Evolutionary conservation across 2,888 invertebrate genomes (phyloP).

Genomic region (Andrena trimmerana): DNA sequence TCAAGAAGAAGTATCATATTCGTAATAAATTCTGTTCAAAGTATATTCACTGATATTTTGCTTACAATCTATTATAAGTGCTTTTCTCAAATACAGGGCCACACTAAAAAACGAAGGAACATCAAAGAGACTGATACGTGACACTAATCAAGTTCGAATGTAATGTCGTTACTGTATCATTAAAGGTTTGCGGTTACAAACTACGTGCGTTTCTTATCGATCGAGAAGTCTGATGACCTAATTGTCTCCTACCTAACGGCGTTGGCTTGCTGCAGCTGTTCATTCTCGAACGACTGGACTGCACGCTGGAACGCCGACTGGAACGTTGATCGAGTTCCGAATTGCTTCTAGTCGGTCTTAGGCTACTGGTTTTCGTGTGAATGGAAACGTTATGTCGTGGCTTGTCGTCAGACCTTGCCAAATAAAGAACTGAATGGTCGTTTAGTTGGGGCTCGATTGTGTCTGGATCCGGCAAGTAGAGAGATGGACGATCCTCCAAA

Average conservation of each 20-base stretch:
- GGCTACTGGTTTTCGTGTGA: slow-evolving; percentile 65
- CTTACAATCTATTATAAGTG: no score
- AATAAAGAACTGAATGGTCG: slow-evolving; percentile 62
- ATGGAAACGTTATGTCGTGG: slow-evolving; percentile 59
- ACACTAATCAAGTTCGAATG: neutral
- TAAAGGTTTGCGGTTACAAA: slow-evolving; percentile 15
- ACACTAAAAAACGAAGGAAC: neutral
- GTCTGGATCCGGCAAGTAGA: slow-evolving; percentile 40
- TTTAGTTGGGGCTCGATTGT: slow-evolving; percentile 41
- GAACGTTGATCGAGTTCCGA: slow-evolving; percentile 74
- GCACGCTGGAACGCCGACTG: slow-evolving; percentile 76
- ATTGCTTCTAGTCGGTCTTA: slow-evolving; percentile 72
- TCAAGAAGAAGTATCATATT: no score
- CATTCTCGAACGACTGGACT: slow-evolving; percentile 76
- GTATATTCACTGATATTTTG: no score
- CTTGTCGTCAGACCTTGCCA: slow-evolving; percentile 54
- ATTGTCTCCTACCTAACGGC: slow-evolving; percentile 80
- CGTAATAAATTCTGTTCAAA: no score
- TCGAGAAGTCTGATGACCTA: slow-evolving; percentile 65
- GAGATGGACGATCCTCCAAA: slow-evolving; percentile 53
- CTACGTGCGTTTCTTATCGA: slow-evolving; percentile 49
- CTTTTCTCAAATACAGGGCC: neutral
- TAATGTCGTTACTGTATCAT: slow-evolving; percentile 31
- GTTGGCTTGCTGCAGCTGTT: slow-evolving; percentile 80
- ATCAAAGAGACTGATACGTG: neutral